Evolutionary conservation across 2,888 invertebrate species (phyloP).

Genomic region (Hypena proboscidalis): DNA sequence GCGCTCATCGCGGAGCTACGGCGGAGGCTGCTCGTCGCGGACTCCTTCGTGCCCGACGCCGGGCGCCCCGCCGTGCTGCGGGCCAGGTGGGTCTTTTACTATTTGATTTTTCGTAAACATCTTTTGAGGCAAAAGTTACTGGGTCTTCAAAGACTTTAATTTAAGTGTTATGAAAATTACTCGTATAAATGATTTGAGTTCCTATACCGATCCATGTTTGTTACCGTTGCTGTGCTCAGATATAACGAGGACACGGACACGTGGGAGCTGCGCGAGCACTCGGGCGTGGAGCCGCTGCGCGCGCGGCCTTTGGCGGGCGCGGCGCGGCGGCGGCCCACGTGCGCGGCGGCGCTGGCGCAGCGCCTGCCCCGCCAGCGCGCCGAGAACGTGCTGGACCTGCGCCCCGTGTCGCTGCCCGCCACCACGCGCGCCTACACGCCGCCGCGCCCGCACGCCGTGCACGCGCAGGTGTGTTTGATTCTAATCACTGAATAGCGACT

Average conservation of each 20-base stretch:
- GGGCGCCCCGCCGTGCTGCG: conserved; percentile 68
- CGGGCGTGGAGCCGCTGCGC: conserved; percentile 71
- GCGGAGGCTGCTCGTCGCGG: conserved; percentile 93
- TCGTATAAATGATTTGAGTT: no score
- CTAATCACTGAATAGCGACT: no score
- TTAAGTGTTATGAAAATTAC: no score
- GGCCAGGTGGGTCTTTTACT: conserved; percentile 86
- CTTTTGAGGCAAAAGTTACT: no score
- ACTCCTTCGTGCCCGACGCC: conserved; percentile 93
- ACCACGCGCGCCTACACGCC: conserved; percentile 90
- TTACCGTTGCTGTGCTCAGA: no score
- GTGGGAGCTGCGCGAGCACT: conserved; percentile 94
- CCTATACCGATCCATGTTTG: no score
- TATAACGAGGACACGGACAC: conserved; percentile 79
- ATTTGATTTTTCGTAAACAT: not conserved
- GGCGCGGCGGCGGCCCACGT: conserved; percentile 87
- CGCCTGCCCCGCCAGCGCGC: conserved; percentile 75
- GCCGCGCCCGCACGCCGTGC: conserved; percentile 12
- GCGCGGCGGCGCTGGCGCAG: conserved; percentile 85
- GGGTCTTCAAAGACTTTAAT: no score
- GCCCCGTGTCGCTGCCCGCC: conserved; percentile 90
- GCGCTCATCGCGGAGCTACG: conserved; percentile 96
- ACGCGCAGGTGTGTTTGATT: not conserved
- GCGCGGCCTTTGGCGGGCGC: conserved; percentile 88
- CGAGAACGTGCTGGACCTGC: conserved; percentile 91